Conservation (phyloP, 2,113 vertebrate genomes). For the Carassius carassius region DNA sequence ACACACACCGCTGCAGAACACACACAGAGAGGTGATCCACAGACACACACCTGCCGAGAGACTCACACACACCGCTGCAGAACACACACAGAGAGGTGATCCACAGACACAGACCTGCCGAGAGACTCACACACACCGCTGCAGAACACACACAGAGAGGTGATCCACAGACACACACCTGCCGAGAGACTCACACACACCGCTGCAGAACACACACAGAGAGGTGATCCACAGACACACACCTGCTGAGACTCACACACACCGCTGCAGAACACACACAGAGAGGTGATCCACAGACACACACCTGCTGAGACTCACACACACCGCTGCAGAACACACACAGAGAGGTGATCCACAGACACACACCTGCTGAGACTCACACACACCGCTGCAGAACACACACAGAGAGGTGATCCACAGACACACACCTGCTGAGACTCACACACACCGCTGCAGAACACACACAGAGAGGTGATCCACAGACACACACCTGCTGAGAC, state of each 20-base stretch:
- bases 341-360: constrained; percentile 54
- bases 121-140: constrained; percentile 72
- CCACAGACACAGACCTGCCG: constrained; percentile 71
- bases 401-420: constrained; percentile 55
- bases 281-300: constrained; percentile 35
- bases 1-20: constrained; percentile 70
- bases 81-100: constrained; percentile 61
- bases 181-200: constrained; percentile 73
- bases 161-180: constrained; percentile 74
- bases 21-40: constrained; percentile 58
- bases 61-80: constrained; percentile 73
- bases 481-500: no score
- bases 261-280: constrained; percentile 69
- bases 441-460: constrained; percentile 70
- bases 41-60: constrained; percentile 79
- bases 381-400: constrained; percentile 69
- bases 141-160: constrained; percentile 65
- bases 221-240: no score
- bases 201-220: constrained; percentile 70
- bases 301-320: constrained; percentile 68
- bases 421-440: no score
- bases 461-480: constrained; percentile 58
- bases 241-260: constrained; percentile 71
- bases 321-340: constrained; percentile 69
- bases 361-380: no score